phyloP scores from a whole-genome alignment of 1,140 invertebrate genomes.

The Amphibalanus amphitrite region DNA sequence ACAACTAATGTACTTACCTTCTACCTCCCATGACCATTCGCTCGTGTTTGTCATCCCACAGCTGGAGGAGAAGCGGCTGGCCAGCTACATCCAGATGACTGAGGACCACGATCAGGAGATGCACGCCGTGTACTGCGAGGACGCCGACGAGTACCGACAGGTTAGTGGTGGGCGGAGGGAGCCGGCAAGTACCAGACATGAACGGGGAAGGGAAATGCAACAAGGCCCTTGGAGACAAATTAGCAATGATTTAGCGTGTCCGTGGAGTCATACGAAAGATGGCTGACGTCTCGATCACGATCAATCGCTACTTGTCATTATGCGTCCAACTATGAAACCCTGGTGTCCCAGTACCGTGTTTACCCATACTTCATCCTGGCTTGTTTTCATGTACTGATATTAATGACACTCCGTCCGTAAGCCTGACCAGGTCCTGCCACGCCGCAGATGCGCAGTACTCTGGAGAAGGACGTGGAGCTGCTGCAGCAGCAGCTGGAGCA shows the following conservation, averaged over 20 bases:
- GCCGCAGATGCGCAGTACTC: neutral
- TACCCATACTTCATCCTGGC: neutral
- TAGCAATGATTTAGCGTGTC: too few relatives aligned
- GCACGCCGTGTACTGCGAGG: neutral
- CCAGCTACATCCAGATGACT: neutral
- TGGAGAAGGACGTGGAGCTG: constrained; percentile 26
- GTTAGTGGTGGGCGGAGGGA: too few relatives aligned
- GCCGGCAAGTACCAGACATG: too few relatives aligned
- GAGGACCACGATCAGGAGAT: neutral
- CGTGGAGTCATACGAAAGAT: too few relatives aligned
- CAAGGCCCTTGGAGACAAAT: too few relatives aligned
- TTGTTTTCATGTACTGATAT: neutral
- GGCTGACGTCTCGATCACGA: neutral
- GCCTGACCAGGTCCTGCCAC: too few relatives aligned
- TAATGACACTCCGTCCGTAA: neutral
- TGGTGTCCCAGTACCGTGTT: neutral
- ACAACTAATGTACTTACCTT: too few relatives aligned
- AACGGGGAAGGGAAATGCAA: too few relatives aligned
- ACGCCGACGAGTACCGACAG: neutral
- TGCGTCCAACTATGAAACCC: neutral
- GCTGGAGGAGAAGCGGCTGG: neutral
- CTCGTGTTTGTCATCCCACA: neutral
- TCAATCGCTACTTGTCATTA: neutral
- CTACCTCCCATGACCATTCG: too few relatives aligned
- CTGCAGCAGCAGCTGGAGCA: constrained; percentile 57